A percentile compares a stretch with the other conserved stretches of the same genome.
Evolutionary conservation across 1,140 invertebrate species (phyloP).

Genomic region (Cydia pomonella): DNA sequence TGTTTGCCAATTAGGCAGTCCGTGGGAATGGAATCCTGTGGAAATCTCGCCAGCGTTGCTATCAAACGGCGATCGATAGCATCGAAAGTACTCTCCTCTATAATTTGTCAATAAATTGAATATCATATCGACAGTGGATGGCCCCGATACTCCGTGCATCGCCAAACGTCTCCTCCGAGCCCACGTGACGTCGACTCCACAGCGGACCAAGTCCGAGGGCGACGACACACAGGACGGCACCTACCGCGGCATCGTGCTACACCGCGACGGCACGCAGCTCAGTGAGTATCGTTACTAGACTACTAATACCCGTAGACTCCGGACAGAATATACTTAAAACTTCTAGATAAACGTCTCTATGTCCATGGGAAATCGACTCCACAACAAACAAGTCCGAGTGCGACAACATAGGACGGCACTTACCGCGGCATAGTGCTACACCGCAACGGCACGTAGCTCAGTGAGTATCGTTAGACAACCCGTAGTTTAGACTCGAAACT

Average conservation of each 20-base stretch:
- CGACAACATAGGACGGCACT: conserved; percentile 62
- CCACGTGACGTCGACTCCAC: conserved; percentile 73
- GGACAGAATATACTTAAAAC: conserved; percentile 36
- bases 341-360: conserved; percentile 53
- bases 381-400: conserved; percentile 45
- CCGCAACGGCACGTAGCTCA: conserved; percentile 73
- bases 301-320: no score
- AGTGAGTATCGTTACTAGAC: conserved; percentile 52
- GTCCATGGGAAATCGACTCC: conserved; percentile 71
- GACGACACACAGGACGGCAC: conserved; percentile 62
- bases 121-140: conserved; percentile 50
- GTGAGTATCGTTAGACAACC: conserved; percentile 49
- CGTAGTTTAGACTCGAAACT: conserved; percentile 38
- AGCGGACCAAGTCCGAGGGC: conserved; percentile 46
- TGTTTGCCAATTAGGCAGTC: no score
- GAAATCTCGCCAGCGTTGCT: no score
- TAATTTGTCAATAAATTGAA: not conserved
- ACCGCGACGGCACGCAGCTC: conserved; percentile 75
- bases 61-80: no score
- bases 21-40: no score
- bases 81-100: no score
- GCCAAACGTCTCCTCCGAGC: conserved; percentile 54
- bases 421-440: conserved; percentile 73
- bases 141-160: conserved; percentile 56
- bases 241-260: conserved; percentile 70